Evolutionary conservation across 1,140 invertebrate genomes (phyloP), one percentile per base, ranked within the genome.

Genomic region (Macrostomum lignano): DNA sequence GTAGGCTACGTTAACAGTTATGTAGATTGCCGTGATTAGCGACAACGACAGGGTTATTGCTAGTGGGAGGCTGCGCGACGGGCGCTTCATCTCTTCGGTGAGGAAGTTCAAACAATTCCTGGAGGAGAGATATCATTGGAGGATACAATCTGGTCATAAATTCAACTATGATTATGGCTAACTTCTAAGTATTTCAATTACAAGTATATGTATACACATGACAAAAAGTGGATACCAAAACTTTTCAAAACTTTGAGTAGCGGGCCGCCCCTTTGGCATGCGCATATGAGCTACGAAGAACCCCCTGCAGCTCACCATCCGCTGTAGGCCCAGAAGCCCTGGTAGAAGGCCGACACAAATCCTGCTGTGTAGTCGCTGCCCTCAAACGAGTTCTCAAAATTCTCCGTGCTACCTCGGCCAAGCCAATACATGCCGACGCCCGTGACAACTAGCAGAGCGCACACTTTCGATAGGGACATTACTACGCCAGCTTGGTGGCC

Each of bases 281-380:
- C n/a, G n/a, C n/a, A n/a, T n/a, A n/a, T n/a, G n/a, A n/a, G n/a
- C n/a, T 24, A 9, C n/a, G n/a, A n/a, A 9, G 23, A 24, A 9
- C 9, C n/a, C 9, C n/a, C 23, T 24, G 9, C n/a, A 9, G 9
- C n/a, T 24, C 60, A 66, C 63, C 77, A 94, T 53, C 86, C 86
- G 48, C 91, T 88, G 62, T 93, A 96, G 7, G 86, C 84, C 60
- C 94, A 94, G 31, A 94, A 65, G 29, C 84, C 86, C 0, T 79
- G 86, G 60, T 96, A 94, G 58, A 94, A 94, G 11, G 84, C 88
- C 0, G 81, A 77, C 42, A 93, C 70, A 31, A 77, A 76, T 10
- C 77, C 79, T 1, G 84, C 68, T 49, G 76, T 72, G 28, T 66
- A 69, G 37, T 79, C 76, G 10, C 74, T 77, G 36, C 74, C 71